A percentile compares a stretch with the other conserved stretches of the same genome.
Evolutionary conservation across 2,888 invertebrate genomes (phyloP).

Genomic region (Mesorhabditis belari): DNA sequence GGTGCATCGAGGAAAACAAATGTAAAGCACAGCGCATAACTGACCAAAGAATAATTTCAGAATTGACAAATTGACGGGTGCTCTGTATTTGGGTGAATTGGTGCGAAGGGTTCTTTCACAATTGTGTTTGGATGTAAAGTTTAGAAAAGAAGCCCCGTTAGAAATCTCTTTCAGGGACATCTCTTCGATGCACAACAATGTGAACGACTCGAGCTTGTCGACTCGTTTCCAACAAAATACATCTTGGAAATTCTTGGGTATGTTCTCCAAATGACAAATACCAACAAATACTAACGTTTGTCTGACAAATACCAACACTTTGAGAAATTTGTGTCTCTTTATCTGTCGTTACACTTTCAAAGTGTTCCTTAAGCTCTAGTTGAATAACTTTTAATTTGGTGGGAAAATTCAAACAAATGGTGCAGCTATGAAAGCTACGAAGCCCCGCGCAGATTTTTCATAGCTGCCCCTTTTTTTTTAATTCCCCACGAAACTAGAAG

Average conservation of each 20-base stretch:
- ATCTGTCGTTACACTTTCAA: not conserved
- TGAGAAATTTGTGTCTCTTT: not conserved
- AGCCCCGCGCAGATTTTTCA: not conserved
- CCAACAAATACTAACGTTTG: not conserved
- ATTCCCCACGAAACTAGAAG: not conserved
- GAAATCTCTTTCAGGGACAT: constrained; percentile 11
- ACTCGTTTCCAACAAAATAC: constrained; percentile 53
- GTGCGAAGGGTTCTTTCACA: constrained; percentile 50
- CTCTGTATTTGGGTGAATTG: constrained; percentile 53
- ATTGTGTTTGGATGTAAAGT: constrained; percentile 34
- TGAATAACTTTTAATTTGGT: too few relatives aligned
- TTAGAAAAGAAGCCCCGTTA: not conserved
- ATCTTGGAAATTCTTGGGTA: constrained; percentile 52
- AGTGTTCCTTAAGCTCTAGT: too few relatives aligned
- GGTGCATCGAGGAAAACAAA: constrained; percentile 52
- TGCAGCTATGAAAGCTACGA: too few relatives aligned
- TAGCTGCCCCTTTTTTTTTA: not conserved
- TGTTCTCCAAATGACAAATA: constrained; percentile 3
- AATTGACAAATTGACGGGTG: constrained; percentile 53
- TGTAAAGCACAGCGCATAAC: constrained; percentile 31
- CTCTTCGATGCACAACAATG: constrained; percentile 47
- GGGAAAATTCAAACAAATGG: too few relatives aligned
- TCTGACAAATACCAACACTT: not conserved
- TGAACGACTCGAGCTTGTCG: constrained; percentile 44
- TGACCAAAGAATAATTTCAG: constrained; percentile 25